These are phyloP conservation scores for Ciona savignyi DNA, from an alignment of 23 tunicate species.

Conservation along the genomic window DNA sequence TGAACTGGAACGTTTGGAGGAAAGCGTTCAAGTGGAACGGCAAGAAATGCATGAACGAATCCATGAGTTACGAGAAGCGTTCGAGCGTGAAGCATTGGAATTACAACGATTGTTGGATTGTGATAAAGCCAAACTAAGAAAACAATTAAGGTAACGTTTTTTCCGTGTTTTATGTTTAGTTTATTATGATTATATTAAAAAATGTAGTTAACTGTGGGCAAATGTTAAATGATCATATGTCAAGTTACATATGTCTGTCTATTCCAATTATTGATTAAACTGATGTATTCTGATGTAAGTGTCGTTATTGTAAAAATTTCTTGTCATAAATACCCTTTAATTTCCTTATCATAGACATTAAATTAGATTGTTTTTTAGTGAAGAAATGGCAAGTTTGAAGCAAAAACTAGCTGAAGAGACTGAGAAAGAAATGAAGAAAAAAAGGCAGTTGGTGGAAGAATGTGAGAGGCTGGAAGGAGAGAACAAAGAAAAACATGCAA, in stretches of 20 bases:
- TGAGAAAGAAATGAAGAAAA: conserved; percentile 39
- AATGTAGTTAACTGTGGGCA: too few species aligned
- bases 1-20: conserved; percentile 72
- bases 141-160: conserved; percentile 35
- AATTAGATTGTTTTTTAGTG: conserved; percentile 27
- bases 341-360: too few species aligned
- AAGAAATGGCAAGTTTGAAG: conserved; percentile 35
- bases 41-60: conserved; percentile 54
- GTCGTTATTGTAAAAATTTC: too few species aligned
- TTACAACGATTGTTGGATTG: conserved; percentile 32
- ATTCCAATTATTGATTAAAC: too few species aligned
- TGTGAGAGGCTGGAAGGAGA: conserved; percentile 6
- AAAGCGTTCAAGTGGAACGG: conserved; percentile 53
- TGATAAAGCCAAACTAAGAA: conserved; percentile 55
- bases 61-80: conserved; percentile 47
- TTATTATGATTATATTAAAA: too few species aligned
- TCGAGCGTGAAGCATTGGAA: conserved; percentile 68
- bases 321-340: too few species aligned
- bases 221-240: too few species aligned
- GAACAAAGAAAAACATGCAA: not conserved
- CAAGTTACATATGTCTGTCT: too few species aligned
- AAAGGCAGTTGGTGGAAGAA: conserved; percentile 33
- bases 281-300: too few species aligned
- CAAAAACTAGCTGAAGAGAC: conserved; percentile 56
- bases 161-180: too few species aligned